These are phyloP conservation scores for Athene cunicularia DNA, from an alignment of 2,113 vertebrate genomes.

Conservation along the genomic window DNA sequence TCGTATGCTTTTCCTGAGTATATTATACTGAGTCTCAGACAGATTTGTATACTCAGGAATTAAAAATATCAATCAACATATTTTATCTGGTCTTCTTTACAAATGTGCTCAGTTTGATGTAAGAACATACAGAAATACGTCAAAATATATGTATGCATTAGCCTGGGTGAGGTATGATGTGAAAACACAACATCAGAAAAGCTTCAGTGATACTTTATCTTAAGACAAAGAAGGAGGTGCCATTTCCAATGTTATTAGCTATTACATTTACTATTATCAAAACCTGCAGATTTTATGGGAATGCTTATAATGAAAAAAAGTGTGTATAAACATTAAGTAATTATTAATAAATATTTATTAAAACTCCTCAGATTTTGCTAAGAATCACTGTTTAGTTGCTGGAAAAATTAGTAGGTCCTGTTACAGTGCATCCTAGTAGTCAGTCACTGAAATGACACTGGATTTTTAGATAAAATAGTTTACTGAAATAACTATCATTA, in stretches of 20 bases:
- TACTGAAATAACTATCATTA: not conserved
- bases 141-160: not conserved
- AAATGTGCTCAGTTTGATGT: not conserved
- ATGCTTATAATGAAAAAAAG: not conserved
- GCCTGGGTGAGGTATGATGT: not conserved
- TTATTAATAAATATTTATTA: not conserved
- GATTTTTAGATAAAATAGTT: not conserved
- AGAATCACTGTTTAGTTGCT: not conserved
- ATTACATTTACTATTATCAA: not conserved
- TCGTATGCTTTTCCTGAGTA: not conserved
- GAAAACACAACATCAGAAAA: not conserved
- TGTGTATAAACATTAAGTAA: rapidly evolving
- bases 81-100: not conserved
- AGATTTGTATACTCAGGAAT: not conserved
- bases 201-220: not conserved
- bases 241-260: not conserved
- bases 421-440: not conserved
- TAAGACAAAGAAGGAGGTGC: not conserved
- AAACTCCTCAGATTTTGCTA: not conserved
- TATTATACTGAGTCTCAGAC: not conserved
- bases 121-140: not conserved
- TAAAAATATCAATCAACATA: not conserved
- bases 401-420: not conserved
- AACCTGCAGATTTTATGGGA: not conserved
- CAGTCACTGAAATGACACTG: not conserved